Percentiles rank a stretch among this genome's conserved stretches.
Evolutionary conservation across 1,140 invertebrate genomes (phyloP).

Genomic region (roundworm (Caenorhabditis elegans)): DNA sequence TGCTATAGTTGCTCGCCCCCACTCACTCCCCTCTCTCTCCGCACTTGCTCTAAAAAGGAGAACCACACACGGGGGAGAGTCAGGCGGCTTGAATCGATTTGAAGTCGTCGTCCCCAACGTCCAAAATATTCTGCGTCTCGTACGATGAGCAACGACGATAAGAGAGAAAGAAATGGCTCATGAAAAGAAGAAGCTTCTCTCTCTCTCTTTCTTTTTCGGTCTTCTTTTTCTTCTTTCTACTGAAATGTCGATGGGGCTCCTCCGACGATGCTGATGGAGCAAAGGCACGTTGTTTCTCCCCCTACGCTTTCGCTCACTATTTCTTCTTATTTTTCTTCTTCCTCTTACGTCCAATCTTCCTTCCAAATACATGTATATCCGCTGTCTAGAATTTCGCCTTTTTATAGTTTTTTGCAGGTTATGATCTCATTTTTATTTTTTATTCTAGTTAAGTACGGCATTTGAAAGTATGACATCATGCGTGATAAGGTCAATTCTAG

Average conservation of each 20-base stretch:
- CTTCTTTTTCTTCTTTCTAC: background rate
- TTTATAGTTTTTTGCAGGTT: background rate
- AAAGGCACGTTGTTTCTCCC: too few species aligned
- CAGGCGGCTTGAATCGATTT: constrained; percentile 13
- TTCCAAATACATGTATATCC: constrained; percentile 5
- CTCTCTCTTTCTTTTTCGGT: background rate
- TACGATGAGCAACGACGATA: constrained; percentile 19
- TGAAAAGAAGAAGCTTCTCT: background rate
- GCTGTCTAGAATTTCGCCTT: background rate
- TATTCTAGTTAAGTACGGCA: too few species aligned
- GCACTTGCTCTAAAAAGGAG: background rate
- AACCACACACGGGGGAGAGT: background rate
- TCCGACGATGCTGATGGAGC: background rate
- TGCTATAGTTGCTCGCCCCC: too few species aligned
- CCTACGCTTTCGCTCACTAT: too few species aligned
- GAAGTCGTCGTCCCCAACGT: background rate
- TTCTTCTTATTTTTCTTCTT: constrained; percentile 9
- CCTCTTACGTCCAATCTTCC: constrained; percentile 21
- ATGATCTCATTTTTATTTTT: too few species aligned
- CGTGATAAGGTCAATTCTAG: too few species aligned
- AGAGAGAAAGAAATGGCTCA: background rate
- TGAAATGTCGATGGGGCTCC: constrained; percentile 1
- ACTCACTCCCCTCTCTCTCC: background rate
- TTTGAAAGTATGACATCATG: too few species aligned
- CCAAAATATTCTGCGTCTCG: constrained; percentile 27